Conservation (phyloP, 2,113 vertebrate species). For the Onychostoma macrolepis region DNA sequence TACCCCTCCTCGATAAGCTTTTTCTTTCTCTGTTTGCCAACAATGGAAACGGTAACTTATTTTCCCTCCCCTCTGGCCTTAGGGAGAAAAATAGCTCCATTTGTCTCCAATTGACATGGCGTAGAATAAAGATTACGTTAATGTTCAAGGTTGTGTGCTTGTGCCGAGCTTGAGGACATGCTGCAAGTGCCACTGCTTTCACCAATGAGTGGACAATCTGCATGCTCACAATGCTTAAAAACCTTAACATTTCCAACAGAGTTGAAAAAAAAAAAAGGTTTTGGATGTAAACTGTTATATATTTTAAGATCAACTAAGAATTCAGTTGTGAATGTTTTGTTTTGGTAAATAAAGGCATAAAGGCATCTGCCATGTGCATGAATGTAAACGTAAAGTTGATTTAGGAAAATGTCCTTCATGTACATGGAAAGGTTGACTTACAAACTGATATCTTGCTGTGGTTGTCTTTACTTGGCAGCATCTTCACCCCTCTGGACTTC, state of each 20-base stretch:
- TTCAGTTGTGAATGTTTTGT: background rate
- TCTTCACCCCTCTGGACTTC: constrained; percentile 96
- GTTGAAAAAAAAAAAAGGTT: background rate
- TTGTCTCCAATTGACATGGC: constrained; percentile 37
- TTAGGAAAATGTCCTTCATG: constrained; percentile 1
- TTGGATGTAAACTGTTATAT: background rate
- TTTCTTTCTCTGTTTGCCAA: constrained; percentile 37
- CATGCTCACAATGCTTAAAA: background rate
- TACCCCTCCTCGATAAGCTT: constrained; percentile 13
- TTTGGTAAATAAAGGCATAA: no score
- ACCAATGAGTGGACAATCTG: background rate
- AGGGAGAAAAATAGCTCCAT: constrained; percentile 17
- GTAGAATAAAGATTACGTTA: constrained; percentile 17
- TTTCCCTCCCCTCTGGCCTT: constrained; percentile 2
- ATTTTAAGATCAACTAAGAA: background rate
- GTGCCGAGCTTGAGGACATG: background rate
- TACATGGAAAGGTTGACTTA: constrained; percentile 77
- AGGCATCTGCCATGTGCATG: background rate
- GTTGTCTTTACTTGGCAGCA: constrained; percentile 97
- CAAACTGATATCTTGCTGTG: constrained; percentile 99
- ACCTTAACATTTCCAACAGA: background rate
- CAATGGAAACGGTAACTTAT: constrained; percentile 8
- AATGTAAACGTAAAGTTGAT: background rate
- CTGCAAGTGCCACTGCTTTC: background rate
- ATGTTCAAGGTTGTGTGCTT: constrained; percentile 8